These are phyloP conservation scores for Latheticus oryzae DNA, from an alignment of 2,888 invertebrate species.

Conservation along the genomic window DNA sequence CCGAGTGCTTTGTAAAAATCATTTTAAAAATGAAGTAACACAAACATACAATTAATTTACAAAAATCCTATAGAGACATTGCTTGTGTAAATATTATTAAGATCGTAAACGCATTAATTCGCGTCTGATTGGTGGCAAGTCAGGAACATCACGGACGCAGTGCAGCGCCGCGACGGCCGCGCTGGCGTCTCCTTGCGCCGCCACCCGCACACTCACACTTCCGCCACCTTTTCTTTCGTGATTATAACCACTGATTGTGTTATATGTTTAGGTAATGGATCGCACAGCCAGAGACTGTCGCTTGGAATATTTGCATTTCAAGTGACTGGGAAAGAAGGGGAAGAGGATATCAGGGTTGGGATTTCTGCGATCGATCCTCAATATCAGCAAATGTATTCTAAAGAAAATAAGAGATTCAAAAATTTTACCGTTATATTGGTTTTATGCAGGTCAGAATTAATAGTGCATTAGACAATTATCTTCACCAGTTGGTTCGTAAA, in stretches of 20 bases:
- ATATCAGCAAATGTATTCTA: too few species aligned
- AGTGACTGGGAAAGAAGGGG: too few species aligned
- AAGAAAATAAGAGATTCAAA: too few species aligned
- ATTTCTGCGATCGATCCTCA: too few species aligned
- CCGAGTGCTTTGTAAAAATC: too few species aligned
- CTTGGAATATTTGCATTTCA: constrained; percentile 15
- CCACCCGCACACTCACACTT: constrained; percentile 55
- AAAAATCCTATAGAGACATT: too few species aligned
- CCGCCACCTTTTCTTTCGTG: constrained; percentile 57
- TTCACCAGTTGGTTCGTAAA: constrained; percentile 3
- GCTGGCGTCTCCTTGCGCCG: constrained; percentile 62
- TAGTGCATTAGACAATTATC: constrained; percentile 7
- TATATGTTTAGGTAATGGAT: constrained; percentile 30
- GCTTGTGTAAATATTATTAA: constrained; percentile 26
- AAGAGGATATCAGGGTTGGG: too few species aligned
- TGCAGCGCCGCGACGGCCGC: constrained; percentile 61
- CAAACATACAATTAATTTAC: too few species aligned
- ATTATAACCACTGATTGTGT: constrained; percentile 50
- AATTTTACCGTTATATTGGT: too few species aligned
- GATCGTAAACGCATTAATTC: constrained; percentile 38
- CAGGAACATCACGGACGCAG: constrained; percentile 53
- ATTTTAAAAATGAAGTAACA: too few species aligned
- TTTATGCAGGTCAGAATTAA: too few species aligned
- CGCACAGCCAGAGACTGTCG: constrained; percentile 6
- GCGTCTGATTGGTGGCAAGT: constrained; percentile 43